Conservation (phyloP, 2,888 invertebrate species). For the Dynastes maya region DNA sequence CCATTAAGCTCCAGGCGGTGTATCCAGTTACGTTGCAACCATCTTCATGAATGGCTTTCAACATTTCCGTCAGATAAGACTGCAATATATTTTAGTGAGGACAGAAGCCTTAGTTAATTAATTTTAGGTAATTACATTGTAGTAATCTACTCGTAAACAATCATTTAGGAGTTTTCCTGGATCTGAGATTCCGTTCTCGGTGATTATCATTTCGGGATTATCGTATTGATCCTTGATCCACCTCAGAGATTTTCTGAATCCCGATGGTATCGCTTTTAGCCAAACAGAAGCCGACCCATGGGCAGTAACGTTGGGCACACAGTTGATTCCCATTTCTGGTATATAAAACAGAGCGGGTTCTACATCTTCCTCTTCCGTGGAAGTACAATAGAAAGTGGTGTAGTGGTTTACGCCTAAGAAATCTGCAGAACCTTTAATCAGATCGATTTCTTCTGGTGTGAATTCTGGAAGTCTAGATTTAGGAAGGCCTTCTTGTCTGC, state of each 20-base stretch:
- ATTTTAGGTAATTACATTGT: slow-evolving; percentile 41
- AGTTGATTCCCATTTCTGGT: slow-evolving; percentile 27
- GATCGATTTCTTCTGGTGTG: slow-evolving; percentile 74
- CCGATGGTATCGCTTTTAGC: slow-evolving; percentile 75
- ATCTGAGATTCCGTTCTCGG: slow-evolving; percentile 74
- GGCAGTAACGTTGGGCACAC: slow-evolving; percentile 17
- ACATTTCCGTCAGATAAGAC: slow-evolving; percentile 70
- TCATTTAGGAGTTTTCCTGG: slow-evolving; percentile 67
- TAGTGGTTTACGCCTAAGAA: slow-evolving; percentile 86
- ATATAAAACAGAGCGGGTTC: slow-evolving; percentile 72
- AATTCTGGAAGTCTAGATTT: slow-evolving; percentile 77
- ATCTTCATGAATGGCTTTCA: slow-evolving; percentile 73
- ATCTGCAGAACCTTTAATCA: slow-evolving; percentile 77
- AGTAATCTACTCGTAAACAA: slow-evolving; percentile 67
- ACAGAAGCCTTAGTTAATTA: not conserved
- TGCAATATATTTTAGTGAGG: slow-evolving; percentile 18
- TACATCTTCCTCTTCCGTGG: slow-evolving; percentile 69
- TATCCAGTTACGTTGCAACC: slow-evolving; percentile 78
- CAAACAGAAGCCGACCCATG: slow-evolving; percentile 15
- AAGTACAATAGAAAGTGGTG: slow-evolving; percentile 66
- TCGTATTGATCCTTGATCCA: slow-evolving; percentile 76
- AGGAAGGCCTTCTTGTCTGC: slow-evolving; percentile 74
- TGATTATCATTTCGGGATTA: slow-evolving; percentile 74
- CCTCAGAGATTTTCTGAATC: slow-evolving; percentile 76
- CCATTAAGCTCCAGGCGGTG: slow-evolving; percentile 86